A percentile compares a stretch with the other conserved stretches of the same genome.
These are phyloP conservation scores for Tanytarsus gracilentus DNA, from an alignment of 2,888 invertebrate genomes.

Conservation along the genomic window DNA sequence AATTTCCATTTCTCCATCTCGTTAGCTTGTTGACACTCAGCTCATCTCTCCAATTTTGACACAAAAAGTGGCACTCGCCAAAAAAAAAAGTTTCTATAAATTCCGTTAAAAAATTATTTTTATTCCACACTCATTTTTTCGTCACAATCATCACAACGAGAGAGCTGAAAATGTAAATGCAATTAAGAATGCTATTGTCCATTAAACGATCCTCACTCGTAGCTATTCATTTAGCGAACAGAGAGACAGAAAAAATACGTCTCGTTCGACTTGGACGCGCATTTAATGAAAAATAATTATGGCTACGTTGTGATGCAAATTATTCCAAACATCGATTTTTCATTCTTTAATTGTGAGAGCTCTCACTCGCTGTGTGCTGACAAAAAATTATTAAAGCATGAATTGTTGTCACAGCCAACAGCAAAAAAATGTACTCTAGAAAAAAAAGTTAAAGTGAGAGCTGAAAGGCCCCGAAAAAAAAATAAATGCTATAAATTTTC, in stretches of 20 bases:
- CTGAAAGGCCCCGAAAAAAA: too few relatives aligned
- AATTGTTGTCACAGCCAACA: not conserved
- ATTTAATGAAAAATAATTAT: conserved; percentile 28
- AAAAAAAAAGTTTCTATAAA: not conserved
- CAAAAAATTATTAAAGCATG: conserved; percentile 10
- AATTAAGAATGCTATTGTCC: conserved; percentile 27
- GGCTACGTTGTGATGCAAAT: conserved; percentile 27
- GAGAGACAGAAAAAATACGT: not conserved
- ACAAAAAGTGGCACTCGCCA: not conserved
- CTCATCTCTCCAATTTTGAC: too few relatives aligned
- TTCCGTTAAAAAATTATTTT: not conserved
- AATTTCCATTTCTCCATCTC: too few relatives aligned
- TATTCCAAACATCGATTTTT: conserved; percentile 29
- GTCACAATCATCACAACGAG: not conserved
- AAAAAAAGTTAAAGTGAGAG: too few relatives aligned
- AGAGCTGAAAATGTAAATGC: conserved; percentile 17
- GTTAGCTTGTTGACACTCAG: too few relatives aligned
- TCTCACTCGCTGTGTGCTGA: not conserved
- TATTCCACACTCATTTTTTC: too few relatives aligned
- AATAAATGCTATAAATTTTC: conserved; percentile 24
- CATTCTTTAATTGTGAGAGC: conserved; percentile 20
- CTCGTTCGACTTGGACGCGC: conserved; percentile 8
- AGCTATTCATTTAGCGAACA: not conserved
- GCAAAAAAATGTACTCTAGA: not conserved
- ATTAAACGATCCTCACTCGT: conserved; percentile 14